phyloP scores from a whole-genome alignment of 2,113 vertebrate species.

The Sceloporus tristichus region DNA sequence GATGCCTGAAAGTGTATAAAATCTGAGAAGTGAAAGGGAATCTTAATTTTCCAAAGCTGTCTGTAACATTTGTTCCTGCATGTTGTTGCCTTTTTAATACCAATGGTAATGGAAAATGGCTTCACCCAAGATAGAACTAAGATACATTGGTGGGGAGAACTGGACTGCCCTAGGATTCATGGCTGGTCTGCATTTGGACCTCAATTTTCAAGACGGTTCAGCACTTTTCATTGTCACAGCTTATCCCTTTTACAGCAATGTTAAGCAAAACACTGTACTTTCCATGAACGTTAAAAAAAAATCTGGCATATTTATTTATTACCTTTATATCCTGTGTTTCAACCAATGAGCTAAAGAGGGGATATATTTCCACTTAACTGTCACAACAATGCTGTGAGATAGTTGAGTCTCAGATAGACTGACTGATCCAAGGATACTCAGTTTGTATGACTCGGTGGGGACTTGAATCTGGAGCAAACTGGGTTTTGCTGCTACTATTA shows the following conservation, averaged over 20 bases:
- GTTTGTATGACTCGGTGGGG: not conserved
- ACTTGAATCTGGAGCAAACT: not conserved
- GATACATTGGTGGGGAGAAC: not conserved
- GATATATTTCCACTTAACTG: too few relatives aligned
- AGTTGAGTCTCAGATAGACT: not conserved
- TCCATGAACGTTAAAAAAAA: not conserved
- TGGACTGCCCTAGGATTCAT: not conserved
- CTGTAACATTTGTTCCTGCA: not conserved
- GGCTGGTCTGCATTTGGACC: not conserved
- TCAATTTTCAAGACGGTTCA: not conserved
- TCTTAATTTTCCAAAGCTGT: constrained; percentile 3
- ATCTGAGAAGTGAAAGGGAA: constrained; percentile 4
- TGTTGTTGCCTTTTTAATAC: not conserved
- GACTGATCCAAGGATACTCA: not conserved
- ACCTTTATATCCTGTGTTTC: too few relatives aligned
- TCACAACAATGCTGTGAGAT: not conserved
- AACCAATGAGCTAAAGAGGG: too few relatives aligned
- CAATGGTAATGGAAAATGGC: not conserved
- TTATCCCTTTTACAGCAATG: not conserved
- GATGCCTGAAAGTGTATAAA: not conserved
- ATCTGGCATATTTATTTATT: too few relatives aligned
- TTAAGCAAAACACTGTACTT: not conserved
- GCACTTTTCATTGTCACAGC: not conserved
- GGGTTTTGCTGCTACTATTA: not conserved
- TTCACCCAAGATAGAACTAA: not conserved